Conservation (phyloP, 1,140 invertebrate genomes). For the Pogonomyrmex californicus region DNA sequence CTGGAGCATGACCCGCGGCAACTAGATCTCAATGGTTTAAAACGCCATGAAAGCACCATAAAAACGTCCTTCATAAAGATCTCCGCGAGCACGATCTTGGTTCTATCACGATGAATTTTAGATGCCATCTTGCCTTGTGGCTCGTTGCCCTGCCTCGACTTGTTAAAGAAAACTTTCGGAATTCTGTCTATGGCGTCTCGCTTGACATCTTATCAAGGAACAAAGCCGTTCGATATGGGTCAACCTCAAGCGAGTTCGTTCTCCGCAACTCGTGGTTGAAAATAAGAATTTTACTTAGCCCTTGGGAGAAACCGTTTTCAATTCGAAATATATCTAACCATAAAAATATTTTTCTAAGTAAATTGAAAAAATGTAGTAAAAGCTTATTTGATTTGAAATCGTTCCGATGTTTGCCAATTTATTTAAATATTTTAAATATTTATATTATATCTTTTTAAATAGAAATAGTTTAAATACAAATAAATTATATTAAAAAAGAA, state of each 20-base stretch:
- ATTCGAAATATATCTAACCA: neutral
- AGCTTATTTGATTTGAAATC: neutral
- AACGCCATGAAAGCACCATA: constrained; percentile 46
- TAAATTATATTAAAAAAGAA: neutral
- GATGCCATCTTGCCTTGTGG: constrained; percentile 8
- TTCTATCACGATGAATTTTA: constrained; percentile 33
- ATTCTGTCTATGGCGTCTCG: constrained; percentile 24
- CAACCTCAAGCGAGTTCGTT: constrained; percentile 9
- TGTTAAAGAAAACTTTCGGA: constrained; percentile 57
- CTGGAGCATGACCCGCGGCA: constrained; percentile 37
- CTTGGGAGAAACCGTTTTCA: neutral
- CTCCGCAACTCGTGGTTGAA: neutral
- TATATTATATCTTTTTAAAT: neutral
- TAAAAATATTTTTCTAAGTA: neutral
- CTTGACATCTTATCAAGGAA: neutral
- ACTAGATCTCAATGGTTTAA: constrained; percentile 37
- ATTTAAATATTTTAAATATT: neutral
- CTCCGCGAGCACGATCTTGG: neutral
- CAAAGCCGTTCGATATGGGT: constrained; percentile 11
- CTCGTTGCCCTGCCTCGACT: constrained; percentile 28
- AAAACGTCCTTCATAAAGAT: constrained; percentile 46
- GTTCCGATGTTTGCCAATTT: neutral
- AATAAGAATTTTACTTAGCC: constrained; percentile 38
- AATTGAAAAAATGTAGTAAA: neutral
- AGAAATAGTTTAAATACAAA: neutral